Base-by-base conservation (phyloP, 2,113 vertebrate genomes). In the Colossoma macropomum region DNA sequence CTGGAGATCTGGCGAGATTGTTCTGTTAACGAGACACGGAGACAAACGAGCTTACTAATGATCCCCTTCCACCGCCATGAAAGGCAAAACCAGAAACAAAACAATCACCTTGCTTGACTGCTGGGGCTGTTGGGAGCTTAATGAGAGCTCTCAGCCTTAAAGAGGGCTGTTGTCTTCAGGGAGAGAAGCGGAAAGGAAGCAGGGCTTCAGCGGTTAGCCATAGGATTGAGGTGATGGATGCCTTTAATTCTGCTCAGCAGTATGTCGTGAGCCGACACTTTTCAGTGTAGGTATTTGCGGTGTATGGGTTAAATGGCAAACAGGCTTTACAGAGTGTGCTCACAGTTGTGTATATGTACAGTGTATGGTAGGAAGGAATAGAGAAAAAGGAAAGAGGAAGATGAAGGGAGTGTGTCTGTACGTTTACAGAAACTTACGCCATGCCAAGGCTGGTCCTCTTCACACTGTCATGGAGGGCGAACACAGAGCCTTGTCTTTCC, bases 11-110 rank as follows among this genome's bases (percentile, higher is more conserved):
- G 94, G 94, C 59, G 93, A 96, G 91, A 98, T 95, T 89, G 96
- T 96, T 96, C 97, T 98, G 95, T 96, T 97, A 97, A 97, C 93
- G 94, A 97, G 95, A 97, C 92, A 19, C 86, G 84, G 89, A 92
- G 91, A 93, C 92, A 93, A 94, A 94, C 79, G 88, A 89, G 87
- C 96, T 97, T 96, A 94, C 95, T 96, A 96, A 96, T 88, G 93
- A 95, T 95, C 95, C 95, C 92, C 92, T 91, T 80, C 81, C 75
- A 89, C 91, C 77, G 79, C 89, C 87, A 86, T 90, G 89, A 90
- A 86, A 94, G 87, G 69, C 72, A 82, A 78, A 82, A 74, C 45
- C 72, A 80, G 28, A 79, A 82, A 87, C 79, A 85, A 97, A 96
- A 97, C 96, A 97, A 97, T 98, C 95, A 93, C 93, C 93, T 94